Evolutionary conservation across 1,140 invertebrate species (phyloP).

Genomic region (Lordiphosa clarofinis): DNA sequence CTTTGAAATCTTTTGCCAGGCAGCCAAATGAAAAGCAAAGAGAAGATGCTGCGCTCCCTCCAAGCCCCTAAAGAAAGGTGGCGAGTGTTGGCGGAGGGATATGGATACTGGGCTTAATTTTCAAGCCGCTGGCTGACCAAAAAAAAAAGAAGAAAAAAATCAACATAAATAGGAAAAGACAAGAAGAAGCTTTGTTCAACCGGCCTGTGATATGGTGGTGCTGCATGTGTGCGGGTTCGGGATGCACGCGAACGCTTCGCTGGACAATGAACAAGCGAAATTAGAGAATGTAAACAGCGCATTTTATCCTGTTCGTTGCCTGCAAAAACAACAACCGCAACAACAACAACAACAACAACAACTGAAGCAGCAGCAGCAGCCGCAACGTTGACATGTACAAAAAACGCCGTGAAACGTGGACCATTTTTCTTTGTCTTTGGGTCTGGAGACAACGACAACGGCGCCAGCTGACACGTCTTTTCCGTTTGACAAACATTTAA

Average conservation of each 20-base stretch:
- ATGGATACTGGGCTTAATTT: conserved; percentile 70
- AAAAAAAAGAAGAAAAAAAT: conserved; percentile 17
- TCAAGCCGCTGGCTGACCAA: conserved; percentile 55
- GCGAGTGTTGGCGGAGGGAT: conserved; percentile 5
- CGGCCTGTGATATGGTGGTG: conserved; percentile 10
- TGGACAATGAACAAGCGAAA: conserved; percentile 78
- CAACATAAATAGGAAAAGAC: background rate
- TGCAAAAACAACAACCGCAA: conserved; percentile 31
- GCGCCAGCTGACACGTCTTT: conserved; percentile 65
- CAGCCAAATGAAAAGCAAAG: conserved; percentile 71
- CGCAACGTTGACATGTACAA: conserved; percentile 43
- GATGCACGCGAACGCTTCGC: conserved; percentile 64
- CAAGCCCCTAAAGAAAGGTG: conserved; percentile 9
- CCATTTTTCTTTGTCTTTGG: conserved; percentile 60
- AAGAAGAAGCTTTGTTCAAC: conserved; percentile 6
- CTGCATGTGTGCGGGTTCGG: conserved; percentile 16
- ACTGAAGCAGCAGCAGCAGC: conserved; percentile 6
- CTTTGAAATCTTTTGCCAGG: conserved; percentile 70
- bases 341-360: background rate
- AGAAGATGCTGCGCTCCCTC: conserved; percentile 57
- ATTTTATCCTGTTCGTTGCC: conserved; percentile 73
- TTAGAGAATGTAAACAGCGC: conserved; percentile 78
- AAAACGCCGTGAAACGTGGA: conserved; percentile 56
- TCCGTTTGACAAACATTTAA: conserved; percentile 66
- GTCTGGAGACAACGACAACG: conserved; percentile 26